Conservation (phyloP, 2,888 invertebrate genomes). For the Andrena haemorrhoa region DNA sequence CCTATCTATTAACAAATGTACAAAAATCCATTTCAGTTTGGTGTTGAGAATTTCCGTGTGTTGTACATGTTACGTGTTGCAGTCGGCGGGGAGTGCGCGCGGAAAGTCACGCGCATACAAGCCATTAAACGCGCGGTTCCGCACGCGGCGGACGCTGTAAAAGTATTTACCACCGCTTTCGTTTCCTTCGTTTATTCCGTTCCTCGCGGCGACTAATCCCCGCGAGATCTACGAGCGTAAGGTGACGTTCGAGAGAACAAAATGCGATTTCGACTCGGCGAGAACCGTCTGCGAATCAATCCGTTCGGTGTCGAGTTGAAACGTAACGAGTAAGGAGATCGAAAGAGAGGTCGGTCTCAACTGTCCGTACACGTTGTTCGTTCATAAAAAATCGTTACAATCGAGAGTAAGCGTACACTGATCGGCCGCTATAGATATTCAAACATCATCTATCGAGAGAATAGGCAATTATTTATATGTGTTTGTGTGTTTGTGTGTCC, state of each 20-base stretch:
- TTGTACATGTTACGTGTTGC: constrained; percentile 11
- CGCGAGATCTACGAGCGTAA: no score
- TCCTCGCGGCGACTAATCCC: no score
- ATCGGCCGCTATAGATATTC: neutral
- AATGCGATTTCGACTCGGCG: neutral
- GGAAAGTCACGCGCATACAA: constrained; percentile 5
- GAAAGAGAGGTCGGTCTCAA: neutral
- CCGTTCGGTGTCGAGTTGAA: neutral
- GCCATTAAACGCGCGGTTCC: neutral
- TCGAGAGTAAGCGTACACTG: neutral
- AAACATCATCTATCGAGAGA: constrained; percentile 5
- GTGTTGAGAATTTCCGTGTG: constrained; percentile 46
- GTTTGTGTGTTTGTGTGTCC: neutral
- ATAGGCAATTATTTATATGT: constrained; percentile 11
- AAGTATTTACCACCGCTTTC: constrained; percentile 3
- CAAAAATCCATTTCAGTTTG: constrained; percentile 68
- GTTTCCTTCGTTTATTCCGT: no score
- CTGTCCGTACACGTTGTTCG: neutral
- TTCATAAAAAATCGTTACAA: neutral
- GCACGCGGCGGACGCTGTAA: neutral
- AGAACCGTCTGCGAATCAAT: neutral
- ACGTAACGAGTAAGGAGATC: constrained; percentile 4
- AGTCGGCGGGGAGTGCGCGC: neutral
- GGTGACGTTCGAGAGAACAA: neutral
- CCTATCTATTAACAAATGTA: constrained; percentile 79